These are phyloP conservation scores for Euplagia quadripunctaria DNA, from an alignment of 2,888 invertebrate species.

Conservation along the genomic window DNA sequence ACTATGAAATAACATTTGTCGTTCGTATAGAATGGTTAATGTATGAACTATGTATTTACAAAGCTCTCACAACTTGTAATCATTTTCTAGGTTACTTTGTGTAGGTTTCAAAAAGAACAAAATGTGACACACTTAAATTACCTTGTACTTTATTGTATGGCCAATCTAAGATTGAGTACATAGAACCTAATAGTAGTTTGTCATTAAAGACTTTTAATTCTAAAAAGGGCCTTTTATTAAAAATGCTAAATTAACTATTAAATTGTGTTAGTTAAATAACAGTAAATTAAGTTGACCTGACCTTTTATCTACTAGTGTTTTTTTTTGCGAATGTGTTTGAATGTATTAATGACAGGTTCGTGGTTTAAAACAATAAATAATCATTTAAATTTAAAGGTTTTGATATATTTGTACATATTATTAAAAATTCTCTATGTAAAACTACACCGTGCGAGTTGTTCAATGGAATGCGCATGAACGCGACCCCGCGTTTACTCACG, in stretches of 20 bases:
- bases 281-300: too few relatives aligned
- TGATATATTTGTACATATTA: too few relatives aligned
- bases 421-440: too few relatives aligned
- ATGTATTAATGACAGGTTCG: too few relatives aligned
- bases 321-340: too few relatives aligned
- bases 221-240: neutral
- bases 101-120: slow-evolving; percentile 6
- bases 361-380: too few relatives aligned
- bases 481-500: slow-evolving; percentile 50
- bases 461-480: slow-evolving; percentile 31
- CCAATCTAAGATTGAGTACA: neutral
- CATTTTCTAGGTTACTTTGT: slow-evolving; percentile 13
- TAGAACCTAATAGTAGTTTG: neutral
- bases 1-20: slow-evolving; percentile 3
- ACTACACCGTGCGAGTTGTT: neutral
- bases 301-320: too few relatives aligned
- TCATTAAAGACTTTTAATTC: neutral
- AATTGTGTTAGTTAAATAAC: too few relatives aligned
- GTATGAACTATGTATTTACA: slow-evolving; percentile 19
- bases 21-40: neutral
- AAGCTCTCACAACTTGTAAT: slow-evolving; percentile 15
- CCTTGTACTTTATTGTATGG: slow-evolving; percentile 2
- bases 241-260: too few relatives aligned
- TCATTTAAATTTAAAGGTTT: too few relatives aligned
- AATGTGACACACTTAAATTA: slow-evolving; percentile 6